A percentile compares a stretch with the other conserved stretches of the same genome.
These are phyloP conservation scores for Crotophaga sulcirostris DNA, from an alignment of 2,113 vertebrate species.

Conservation along the genomic window DNA sequence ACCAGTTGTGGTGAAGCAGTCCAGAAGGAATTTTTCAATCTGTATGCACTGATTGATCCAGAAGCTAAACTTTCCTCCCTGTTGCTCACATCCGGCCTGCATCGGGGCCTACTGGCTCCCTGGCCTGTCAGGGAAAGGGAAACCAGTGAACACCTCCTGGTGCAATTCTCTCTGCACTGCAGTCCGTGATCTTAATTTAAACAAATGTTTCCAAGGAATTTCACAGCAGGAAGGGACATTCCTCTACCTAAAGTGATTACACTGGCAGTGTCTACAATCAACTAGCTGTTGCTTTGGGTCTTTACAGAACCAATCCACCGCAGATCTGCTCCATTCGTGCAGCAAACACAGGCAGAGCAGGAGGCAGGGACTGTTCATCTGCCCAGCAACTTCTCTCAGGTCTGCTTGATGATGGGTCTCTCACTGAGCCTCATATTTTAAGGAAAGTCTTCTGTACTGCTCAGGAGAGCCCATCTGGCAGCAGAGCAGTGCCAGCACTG, in stretches of 20 bases:
- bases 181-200: neutral
- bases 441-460: neutral
- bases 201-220: neutral
- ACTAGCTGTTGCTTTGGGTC: neutral
- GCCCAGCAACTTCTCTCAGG: neutral
- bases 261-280: neutral
- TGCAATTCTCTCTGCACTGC: neutral
- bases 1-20: neutral
- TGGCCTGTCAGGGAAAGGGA: neutral
- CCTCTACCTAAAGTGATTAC: neutral
- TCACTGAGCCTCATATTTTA: neutral
- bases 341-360: neutral
- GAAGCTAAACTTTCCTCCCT: neutral
- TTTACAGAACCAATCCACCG: neutral
- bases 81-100: neutral
- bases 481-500: neutral
- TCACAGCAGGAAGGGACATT: neutral
- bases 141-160: neutral
- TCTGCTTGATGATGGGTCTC: neutral
- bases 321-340: no score
- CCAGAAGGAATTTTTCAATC: neutral
- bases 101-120: neutral
- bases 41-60: fast-evolving
- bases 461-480: neutral
- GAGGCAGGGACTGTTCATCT: neutral